Evolutionary conservation across 2,888 invertebrate genomes (phyloP).

Genomic region (Zaprionus bogoriensis): DNA sequence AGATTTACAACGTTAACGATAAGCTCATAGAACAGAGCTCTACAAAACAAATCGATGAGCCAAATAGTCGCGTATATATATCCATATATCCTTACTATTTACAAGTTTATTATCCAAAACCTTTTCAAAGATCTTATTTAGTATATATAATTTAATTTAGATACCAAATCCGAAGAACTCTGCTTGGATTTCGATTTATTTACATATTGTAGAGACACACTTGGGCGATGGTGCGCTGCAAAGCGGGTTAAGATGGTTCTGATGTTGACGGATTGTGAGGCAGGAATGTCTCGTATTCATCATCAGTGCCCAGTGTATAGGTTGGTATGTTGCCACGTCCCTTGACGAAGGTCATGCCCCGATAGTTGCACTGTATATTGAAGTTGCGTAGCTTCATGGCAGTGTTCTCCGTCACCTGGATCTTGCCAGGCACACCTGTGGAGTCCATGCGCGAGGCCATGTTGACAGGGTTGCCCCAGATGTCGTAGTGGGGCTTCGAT

Average conservation of each 20-base stretch:
- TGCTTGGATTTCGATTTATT: not conserved
- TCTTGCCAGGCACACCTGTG: conserved; percentile 90
- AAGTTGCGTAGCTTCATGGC: conserved; percentile 87
- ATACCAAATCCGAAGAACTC: not conserved
- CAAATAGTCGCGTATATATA: not conserved
- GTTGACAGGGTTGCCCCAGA: conserved; percentile 98
- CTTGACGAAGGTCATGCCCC: conserved; percentile 89
- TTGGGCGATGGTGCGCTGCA: too few species aligned
- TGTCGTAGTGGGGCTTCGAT: conserved; percentile 96
- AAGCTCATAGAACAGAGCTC: not conserved
- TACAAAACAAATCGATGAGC: not conserved
- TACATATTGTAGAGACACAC: not conserved
- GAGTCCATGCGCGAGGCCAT: conserved; percentile 98
- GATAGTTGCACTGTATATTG: conserved; percentile 87
- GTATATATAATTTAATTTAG: not conserved
- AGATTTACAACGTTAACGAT: not conserved
- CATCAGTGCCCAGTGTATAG: conserved; percentile 88
- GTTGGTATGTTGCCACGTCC: conserved; percentile 87
- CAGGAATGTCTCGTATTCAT: conserved; percentile 84
- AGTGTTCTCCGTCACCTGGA: conserved; percentile 91
- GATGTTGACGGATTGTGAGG: conserved; percentile 31
- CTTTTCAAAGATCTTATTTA: not conserved
- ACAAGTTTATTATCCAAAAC: not conserved
- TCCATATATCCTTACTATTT: not conserved
- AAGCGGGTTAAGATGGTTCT: conserved; percentile 9